These are phyloP conservation scores for Lytechinus pictus DNA, from an alignment of 35 echinoderm and acorn worm species.

Conservation along the genomic window DNA sequence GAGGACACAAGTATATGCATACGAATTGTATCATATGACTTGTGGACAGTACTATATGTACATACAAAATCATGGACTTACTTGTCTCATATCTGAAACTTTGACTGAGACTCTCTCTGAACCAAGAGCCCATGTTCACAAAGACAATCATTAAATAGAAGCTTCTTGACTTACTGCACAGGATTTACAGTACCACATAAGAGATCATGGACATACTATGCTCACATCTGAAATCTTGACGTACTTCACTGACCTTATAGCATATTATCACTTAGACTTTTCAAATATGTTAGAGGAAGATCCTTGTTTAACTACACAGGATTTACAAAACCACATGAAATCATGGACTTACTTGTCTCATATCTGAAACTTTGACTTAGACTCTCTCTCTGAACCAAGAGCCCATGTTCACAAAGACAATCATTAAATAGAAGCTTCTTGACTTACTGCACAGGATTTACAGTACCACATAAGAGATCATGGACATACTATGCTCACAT, in stretches of 20 bases:
- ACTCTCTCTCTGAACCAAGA: neutral
- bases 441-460: no score
- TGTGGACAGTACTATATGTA: neutral
- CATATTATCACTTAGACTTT: neutral
- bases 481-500: no score
- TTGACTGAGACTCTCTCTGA: no score
- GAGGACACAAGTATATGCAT: neutral
- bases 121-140: neutral
- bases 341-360: neutral
- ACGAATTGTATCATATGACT: neutral
- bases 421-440: no score
- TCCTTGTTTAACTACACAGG: neutral
- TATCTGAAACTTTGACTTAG: neutral
- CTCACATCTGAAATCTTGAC: no score
- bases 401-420: neutral
- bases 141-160: no score
- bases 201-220: no score
- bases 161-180: no score
- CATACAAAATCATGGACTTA: neutral
- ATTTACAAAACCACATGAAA: neutral
- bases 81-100: no score
- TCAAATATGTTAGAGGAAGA: neutral
- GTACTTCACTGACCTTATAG: no score
- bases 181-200: no score
- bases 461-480: no score